phyloP scores from a whole-genome alignment of 2,113 vertebrate genomes.

The Gymnogyps californianus region DNA sequence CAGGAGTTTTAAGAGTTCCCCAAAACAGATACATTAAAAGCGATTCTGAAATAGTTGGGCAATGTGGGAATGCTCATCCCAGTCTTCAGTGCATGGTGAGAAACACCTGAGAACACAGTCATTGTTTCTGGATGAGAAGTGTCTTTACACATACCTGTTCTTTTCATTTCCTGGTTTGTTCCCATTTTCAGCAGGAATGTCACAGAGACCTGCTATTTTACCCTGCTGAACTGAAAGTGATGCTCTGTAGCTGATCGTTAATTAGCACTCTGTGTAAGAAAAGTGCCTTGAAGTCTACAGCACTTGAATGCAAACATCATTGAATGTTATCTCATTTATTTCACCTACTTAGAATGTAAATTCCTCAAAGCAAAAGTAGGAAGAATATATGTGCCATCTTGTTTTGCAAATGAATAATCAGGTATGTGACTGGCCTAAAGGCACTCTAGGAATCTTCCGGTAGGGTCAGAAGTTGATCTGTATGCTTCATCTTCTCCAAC shows the following conservation, averaged over 20 bases:
- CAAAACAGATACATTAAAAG: not conserved
- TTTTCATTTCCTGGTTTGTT: not conserved
- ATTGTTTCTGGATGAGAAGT: not conserved
- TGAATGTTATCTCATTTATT: not conserved
- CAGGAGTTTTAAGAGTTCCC: not conserved
- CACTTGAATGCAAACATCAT: not conserved
- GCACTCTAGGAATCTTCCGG: accelerated
- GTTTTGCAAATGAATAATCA: not conserved
- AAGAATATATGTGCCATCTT: not conserved
- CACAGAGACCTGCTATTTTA: not conserved
- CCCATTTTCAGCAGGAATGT: not conserved
- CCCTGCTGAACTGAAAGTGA: not conserved
- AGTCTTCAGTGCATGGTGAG: not conserved
- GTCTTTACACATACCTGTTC: not conserved
- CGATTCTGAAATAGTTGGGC: not conserved
- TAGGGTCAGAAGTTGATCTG: not conserved
- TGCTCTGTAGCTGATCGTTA: not conserved
- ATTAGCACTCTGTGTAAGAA: not conserved
- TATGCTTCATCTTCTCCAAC: not conserved
- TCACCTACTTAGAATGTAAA: not conserved
- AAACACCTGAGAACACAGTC: not conserved
- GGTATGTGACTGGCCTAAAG: not conserved
- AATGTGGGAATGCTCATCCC: not conserved
- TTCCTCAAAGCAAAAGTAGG: not conserved
- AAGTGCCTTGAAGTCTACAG: not conserved